Percentiles rank a stretch among this genome's conserved stretches.
Evolutionary conservation across 2,797 vertebrate species (phyloP).

Genomic region (Ciconia nigra): DNA sequence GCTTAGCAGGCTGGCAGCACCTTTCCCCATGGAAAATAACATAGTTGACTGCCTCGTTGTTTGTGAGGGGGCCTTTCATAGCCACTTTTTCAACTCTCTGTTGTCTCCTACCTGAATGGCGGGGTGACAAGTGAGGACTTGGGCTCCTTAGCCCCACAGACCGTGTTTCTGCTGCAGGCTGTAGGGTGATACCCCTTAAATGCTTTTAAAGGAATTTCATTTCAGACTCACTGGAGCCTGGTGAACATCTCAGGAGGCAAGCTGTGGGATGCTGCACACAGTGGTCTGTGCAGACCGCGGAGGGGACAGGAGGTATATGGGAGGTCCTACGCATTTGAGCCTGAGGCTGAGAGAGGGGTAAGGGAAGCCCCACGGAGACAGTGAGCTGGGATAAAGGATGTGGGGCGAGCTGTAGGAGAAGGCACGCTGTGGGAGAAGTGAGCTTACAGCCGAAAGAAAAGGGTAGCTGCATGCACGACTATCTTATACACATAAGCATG

Average conservation of each 20-base stretch:
- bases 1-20: not conserved
- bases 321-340: not conserved
- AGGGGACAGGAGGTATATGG: not conserved
- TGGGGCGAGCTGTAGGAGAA: not conserved
- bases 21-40: not conserved
- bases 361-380: not conserved
- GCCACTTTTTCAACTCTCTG: not conserved
- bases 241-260: not conserved
- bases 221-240: not conserved
- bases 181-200: not conserved
- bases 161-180: not conserved
- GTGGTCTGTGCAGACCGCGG: rapidly evolving
- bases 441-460: not conserved
- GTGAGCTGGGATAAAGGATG: not conserved
- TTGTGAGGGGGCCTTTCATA: not conserved
- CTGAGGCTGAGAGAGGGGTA: not conserved
- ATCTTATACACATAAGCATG: not conserved
- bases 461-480: not conserved
- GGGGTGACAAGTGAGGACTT: not conserved
- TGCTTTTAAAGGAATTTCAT: not conserved
- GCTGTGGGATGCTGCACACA: not conserved
- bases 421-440: not conserved
- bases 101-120: not conserved
- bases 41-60: rapidly evolving
- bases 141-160: not conserved